Evolutionary conservation across 2,888 invertebrate species (phyloP).

Genomic region (Drosophila falleni): DNA sequence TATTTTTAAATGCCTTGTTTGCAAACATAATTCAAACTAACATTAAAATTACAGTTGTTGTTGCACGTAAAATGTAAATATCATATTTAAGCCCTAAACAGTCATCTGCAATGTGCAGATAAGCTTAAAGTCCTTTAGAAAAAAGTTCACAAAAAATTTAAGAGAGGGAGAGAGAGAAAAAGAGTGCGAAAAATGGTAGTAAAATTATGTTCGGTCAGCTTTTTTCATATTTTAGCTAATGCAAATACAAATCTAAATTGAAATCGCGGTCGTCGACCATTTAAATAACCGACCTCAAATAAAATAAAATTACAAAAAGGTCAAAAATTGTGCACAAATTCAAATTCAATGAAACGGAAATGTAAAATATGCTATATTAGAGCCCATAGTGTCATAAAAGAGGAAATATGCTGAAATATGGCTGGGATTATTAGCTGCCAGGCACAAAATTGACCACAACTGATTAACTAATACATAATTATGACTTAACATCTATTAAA

Average conservation of each 20-base stretch:
- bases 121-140: neutral
- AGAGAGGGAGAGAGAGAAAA: neutral
- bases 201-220: constrained; percentile 4
- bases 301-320: constrained; percentile 10
- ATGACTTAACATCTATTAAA: neutral
- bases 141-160: neutral
- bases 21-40: constrained; percentile 4
- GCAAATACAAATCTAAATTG: constrained; percentile 44
- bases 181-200: constrained; percentile 5
- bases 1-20: neutral
- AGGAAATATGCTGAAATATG: constrained; percentile 5
- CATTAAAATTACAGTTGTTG: neutral
- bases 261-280: constrained; percentile 26
- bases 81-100: neutral
- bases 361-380: neutral
- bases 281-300: constrained; percentile 20
- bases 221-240: constrained; percentile 12
- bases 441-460: neutral
- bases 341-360: constrained; percentile 3
- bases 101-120: constrained; percentile 29
- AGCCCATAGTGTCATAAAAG: neutral
- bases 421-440: neutral
- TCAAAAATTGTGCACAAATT: constrained; percentile 1
- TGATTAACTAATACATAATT: neutral
- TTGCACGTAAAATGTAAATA: constrained; percentile 11